Evolutionary conservation across 2,113 vertebrate species (phyloP), one percentile per base, ranked within the genome.

Genomic region (Circaetus gallicus): DNA sequence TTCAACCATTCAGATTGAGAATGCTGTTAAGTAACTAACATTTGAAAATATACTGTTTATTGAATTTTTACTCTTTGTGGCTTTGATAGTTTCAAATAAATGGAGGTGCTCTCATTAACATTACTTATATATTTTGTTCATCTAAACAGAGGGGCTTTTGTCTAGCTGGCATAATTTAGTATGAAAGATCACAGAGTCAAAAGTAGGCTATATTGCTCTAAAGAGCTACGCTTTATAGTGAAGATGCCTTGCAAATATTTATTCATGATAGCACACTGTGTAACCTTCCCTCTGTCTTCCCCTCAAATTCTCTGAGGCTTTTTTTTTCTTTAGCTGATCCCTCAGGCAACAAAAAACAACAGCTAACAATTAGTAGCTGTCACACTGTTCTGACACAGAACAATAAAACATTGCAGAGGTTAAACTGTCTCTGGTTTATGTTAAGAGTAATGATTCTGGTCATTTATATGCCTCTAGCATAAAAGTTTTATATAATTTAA

Each of bases 171-270:
- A 40, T 73, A 82, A 67, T 92, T 93, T 76, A 79, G 25, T 80
- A 13, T 32, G 78, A 86, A 87, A 76, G 52, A 88, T 72, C 65
- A 86, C 31, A 36, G n/a, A 89, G 67, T 43, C 19, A 82, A 77
- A 92, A 85, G n/a, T 66, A 69, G 25, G 10, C 25, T 66, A 55
- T 22, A 43, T 49, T 88, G n/a, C n/a, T 90, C 32, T 65, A 76
- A 89, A 86, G 10, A 81, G 18, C 20, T 43, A 43, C 2, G 4
- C 24, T 61, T 81, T 56, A 59, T 58, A 61, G 28, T 45, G 43
- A 94, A 83, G 81, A 93, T 65, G 26, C 9, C 29, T 78, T 86
- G 59, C 47, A 91, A 96, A 95, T 87, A 87, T 86, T 93, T 95
- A 47, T 94, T 87, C n/a, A 80, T 72, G 67, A 59, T 49, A 76